Evolutionary conservation across 2,113 vertebrate genomes (phyloP), one percentile per base, ranked within the genome.

Genomic region (Montifringilla adamsi): DNA sequence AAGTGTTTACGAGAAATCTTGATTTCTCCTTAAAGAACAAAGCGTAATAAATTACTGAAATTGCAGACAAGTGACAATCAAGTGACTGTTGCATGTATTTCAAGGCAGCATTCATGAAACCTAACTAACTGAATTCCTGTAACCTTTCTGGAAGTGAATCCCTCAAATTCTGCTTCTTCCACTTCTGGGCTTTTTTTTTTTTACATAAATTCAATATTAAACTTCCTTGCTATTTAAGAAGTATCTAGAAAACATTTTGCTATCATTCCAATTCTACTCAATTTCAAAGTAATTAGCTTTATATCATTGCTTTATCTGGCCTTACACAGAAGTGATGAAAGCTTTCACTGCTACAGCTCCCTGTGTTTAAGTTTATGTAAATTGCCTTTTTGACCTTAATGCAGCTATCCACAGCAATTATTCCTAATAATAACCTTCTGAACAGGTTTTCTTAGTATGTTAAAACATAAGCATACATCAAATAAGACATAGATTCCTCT

Each of bases 1-100:
- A 99, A 99, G 93, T 99, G 98, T 80, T 97, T 96, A 92, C 23
- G 96, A 96, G 97, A 97, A 78, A 99, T 97, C 87, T 93, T 98
- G 94, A 99, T 98, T 89, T 98, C 96, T 52, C 95, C 96, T 86
- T 96, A 87, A 82, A 96, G 66, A 95, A 86, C 16, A 83, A 50
- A 94, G 33, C 28, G 81, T 6, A 90, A 84, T 12, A 50, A 64
- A 24, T 88, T 50, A 82, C 22, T 76, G 41, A 50, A 69, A 31
- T 7, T 52, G 37, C 63, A 87, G 27, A 22, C n/a, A 68, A 47
- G 47, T 39, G 35, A 43, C n/a, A 76, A 53, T 28, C 14, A 59
- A 44, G n/a, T 14, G 19, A 43, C 11, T 53, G 21, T 14, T 68
- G 33, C 7, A 5, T n/a, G 23, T 46, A 50, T 55, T 69, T 66